Evolutionary conservation across 2,888 invertebrate genomes (phyloP), one percentile per base, ranked within the genome.

Genomic region (Allophyes oxyacanthae): DNA sequence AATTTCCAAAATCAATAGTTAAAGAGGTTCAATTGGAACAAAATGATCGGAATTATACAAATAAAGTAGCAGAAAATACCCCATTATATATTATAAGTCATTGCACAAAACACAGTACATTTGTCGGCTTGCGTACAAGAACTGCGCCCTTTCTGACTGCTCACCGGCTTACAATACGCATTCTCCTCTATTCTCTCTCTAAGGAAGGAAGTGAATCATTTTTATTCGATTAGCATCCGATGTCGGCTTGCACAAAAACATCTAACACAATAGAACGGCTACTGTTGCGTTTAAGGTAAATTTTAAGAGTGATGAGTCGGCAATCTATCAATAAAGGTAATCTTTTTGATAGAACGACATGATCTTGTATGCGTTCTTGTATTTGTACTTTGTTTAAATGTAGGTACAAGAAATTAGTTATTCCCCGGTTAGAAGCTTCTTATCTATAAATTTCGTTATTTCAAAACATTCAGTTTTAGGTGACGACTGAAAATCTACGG

Each of bases 171-270:
- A 83, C 77, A 77, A 85, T 75, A 73, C 65, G 43, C 53, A 75
- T 77, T 78, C 72, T 77, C 71, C 54, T 70, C 60, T 48, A 60
- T 65, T 73, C 68, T 71, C 65, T 61, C 40, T 68, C 64, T 73
- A 67, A 87, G 89, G 88, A 88, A 88, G 88, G 89, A 89, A 89
- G 85, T 83, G 83, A 84, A 85, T 87, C 78, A 89, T 90, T 81
- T 86, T 90, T 87, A 87, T 86, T 89, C 85, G 83, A 87, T 89
- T 88, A 89, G 77, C 70, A 75, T 74, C 72, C 71, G 66, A 59
- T 54, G 52, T 60, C 68, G 71, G 77, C 58, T 57, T 62, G 55
- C 76, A 82, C 81, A 88, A 86, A 86, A 81, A 73, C 55, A 48
- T 45, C 48, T 59, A 40, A 48, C 62, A 80, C 69, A 84, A 83